Evolutionary conservation across 1,140 invertebrate genomes (phyloP), one percentile per base, ranked within the genome.

Genomic region (Penaeus indicus): DNA sequence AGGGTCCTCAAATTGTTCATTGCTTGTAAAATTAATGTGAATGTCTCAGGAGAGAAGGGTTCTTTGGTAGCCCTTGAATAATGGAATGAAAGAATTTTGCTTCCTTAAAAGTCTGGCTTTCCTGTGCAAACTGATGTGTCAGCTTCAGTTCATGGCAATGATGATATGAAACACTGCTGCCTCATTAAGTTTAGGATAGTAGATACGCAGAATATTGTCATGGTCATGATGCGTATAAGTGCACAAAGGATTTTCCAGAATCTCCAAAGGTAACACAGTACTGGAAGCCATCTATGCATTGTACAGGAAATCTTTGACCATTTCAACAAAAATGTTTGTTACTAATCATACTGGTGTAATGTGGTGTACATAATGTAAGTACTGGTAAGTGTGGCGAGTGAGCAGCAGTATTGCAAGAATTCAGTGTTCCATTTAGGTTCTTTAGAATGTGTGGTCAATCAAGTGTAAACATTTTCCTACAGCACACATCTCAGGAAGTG

Each of bases 401-500:
- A 86, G 54, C 63, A 47, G 61, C 75, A 47, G 69, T 79, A 62
- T 60, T n/a, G 79, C 78, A 78, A 88, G 72, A 82, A 79, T 88
- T 63, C 82, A 84, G 87, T 88, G 82, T 88, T 88, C 82, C 87
- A 88, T 27, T 79, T 88, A 88, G 82, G 16, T 61, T 62, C 75
- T 88, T 88, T 62, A 64, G 84, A 77, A 83, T 84, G 61, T 69
- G 84, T 81, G 72, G 77, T 75, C 77, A 72, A 64, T 88, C 32
- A 79, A 60, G 82, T 42, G 67, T 78, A 88, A 79, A 88, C 32
- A 27, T 64, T 88, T 88, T 88, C 61, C 72, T 87, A 83, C 81
- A 84, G 87, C 87, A 84, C 87, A 84, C 63, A 88, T 84, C 87
- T 88, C 87, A 88, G 87, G 87, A 88, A 88, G 87, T 84, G 82